A percentile compares a stretch with the other conserved stretches of the same genome.
These are phyloP conservation scores for Pachyrhynchus sulphureomaculatus DNA, from an alignment of 1,140 invertebrate genomes.

Conservation along the genomic window DNA sequence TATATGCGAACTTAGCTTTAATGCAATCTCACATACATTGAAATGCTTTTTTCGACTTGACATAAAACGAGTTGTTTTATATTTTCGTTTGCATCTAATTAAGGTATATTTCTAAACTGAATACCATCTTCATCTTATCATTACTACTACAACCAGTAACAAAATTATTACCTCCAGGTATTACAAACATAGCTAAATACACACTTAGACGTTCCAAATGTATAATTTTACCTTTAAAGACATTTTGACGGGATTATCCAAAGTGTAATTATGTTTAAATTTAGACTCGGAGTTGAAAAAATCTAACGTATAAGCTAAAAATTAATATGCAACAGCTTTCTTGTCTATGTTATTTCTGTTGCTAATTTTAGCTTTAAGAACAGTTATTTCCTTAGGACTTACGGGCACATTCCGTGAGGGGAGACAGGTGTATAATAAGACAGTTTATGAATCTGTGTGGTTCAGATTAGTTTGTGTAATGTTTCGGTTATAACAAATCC, in stretches of 20 bases:
- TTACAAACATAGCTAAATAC: constrained; percentile 13
- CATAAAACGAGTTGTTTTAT: too few species aligned
- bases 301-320: neutral
- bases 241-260: constrained; percentile 3
- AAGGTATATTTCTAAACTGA: neutral
- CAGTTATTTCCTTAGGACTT: constrained; percentile 9
- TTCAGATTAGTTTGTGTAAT: too few species aligned
- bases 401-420: neutral
- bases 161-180: constrained; percentile 10
- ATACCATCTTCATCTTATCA: too few species aligned
- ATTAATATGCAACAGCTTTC: constrained; percentile 7
- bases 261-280: constrained; percentile 9
- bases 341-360: constrained; percentile 13
- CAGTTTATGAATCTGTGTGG: neutral
- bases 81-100: neutral
- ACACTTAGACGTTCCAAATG: constrained; percentile 11
- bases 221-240: constrained; percentile 10
- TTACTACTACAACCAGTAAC: constrained; percentile 1
- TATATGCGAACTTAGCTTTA: too few species aligned
- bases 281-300: constrained; percentile 13
- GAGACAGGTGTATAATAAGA: neutral
- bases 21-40: too few species aligned
- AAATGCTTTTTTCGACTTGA: too few species aligned
- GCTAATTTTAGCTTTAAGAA: constrained; percentile 11
- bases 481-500: too few species aligned